Evolutionary conservation across 2,113 vertebrate genomes (phyloP).

Genomic region (Trichomycterus rosablanca): DNA sequence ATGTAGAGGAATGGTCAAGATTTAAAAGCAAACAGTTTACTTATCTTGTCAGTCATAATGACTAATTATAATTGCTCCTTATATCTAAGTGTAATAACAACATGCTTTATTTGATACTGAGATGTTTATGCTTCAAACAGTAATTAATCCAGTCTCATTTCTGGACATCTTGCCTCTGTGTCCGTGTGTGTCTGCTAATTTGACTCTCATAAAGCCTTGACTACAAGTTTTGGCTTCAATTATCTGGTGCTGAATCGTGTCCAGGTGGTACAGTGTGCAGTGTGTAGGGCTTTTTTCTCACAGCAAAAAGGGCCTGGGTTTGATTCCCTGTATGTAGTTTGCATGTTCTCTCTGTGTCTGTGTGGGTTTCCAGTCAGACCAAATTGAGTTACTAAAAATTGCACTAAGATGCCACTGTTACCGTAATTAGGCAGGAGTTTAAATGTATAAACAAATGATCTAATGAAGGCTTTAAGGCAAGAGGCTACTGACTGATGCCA

Average conservation of each 20-base stretch:
- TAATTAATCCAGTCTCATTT: conserved; percentile 77
- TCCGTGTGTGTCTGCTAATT: conserved; percentile 68
- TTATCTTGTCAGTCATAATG: conserved; percentile 65
- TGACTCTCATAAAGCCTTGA: conserved; percentile 66
- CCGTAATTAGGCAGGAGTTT: conserved; percentile 13
- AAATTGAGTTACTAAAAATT: too few relatives aligned
- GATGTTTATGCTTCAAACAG: conserved; percentile 78
- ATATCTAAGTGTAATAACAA: conserved; percentile 71
- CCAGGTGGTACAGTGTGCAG: too few relatives aligned
- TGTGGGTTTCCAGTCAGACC: too few relatives aligned
- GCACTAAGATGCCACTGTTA: too few relatives aligned
- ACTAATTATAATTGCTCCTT: conserved; percentile 73
- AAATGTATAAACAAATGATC: conserved; percentile 35
- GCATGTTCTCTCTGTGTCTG: conserved; percentile 1
- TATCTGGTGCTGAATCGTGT: conserved; percentile 61
- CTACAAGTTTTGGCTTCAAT: conserved; percentile 66
- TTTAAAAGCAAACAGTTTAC: too few relatives aligned
- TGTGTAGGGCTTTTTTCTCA: too few relatives aligned
- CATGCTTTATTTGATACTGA: conserved; percentile 78
- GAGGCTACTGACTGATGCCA: conserved; percentile 61
- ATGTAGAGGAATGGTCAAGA: too few relatives aligned
- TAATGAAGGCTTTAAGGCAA: conserved; percentile 49
- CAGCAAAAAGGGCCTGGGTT: too few relatives aligned
- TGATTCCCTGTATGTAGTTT: too few relatives aligned
- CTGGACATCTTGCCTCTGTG: conserved; percentile 70